phyloP scores from a whole-genome alignment of 2,797 vertebrate species.

The Xiphophorus birchmanni region DNA sequence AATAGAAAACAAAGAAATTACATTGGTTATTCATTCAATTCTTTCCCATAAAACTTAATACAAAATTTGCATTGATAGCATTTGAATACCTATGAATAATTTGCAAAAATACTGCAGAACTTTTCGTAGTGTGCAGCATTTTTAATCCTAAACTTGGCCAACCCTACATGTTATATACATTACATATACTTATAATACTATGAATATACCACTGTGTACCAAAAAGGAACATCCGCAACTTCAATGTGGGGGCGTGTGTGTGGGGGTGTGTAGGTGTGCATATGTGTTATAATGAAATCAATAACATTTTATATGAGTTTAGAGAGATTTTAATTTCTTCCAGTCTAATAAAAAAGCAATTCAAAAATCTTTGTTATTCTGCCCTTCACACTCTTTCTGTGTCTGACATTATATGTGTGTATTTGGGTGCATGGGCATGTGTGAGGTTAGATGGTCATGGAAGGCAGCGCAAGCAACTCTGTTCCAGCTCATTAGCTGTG shows the following conservation, averaged over 20 bases:
- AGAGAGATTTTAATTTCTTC: neutral
- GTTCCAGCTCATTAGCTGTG: slow-evolving; percentile 86
- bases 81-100: neutral
- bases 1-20: slow-evolving; percentile 5
- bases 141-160: neutral
- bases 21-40: slow-evolving; percentile 14
- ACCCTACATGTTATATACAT: neutral
- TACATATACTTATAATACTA: neutral
- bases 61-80: neutral
- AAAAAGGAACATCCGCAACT: neutral
- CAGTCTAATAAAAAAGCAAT: neutral
- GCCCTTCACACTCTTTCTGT: slow-evolving; percentile 54
- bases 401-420: slow-evolving; percentile 38
- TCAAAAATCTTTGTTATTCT: slow-evolving; percentile 46
- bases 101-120: neutral
- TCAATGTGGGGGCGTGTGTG: neutral
- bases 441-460: slow-evolving; percentile 74
- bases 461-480: slow-evolving; percentile 76
- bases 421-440: slow-evolving; percentile 28
- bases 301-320: neutral
- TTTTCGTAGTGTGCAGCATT: neutral
- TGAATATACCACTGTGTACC: neutral
- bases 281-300: neutral
- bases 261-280: too few relatives aligned
- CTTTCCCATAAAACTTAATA: neutral